Evolutionary conservation across 2,888 invertebrate genomes (phyloP), one percentile per base, ranked within the genome.

Genomic region (Itoplectis maculator): DNA sequence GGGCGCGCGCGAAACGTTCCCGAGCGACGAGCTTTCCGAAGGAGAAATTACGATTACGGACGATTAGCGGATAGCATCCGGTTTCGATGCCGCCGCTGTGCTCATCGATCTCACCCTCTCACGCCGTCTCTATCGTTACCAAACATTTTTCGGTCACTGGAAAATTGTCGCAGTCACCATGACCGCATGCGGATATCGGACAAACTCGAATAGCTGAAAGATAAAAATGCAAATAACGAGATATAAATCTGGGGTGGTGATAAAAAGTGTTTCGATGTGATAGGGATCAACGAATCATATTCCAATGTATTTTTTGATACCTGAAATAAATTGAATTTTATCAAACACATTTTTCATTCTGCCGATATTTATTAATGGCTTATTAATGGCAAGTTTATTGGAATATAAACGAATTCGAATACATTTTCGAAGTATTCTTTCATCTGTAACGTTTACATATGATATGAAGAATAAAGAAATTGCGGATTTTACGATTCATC

Each of bases 11-110:
- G 23, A 54, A 81, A 61, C 45, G 20, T 9, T 42, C 47, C n/a
- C 49, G 42, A 1, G 29, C 29, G 3, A 5, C 42, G 47, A 66
- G 51, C 63, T 47, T 69, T 78, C n/a, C 47, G 63, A 74, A 74
- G 47, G 74, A 47, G 73, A 78, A 81, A 81, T 81, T 69, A 81
- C 63, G 56, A 78, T 65, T 78, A 63, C 63, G 54, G n/a, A 69
- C 73, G 72, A 72, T 73, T 72, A 66, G n/a, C 37, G 35, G 42
- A 18, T 40, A 63, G 23, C 37, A 29, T 40, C 13, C 35, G n/a
- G 18, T 54, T 66, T 42, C 23, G 5, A 6, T 9, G 15, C 18
- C 9, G 18, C 42, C 2, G 37, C 65, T n/a, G 35, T 56, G 65
- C 37, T 4, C 29, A 35, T 35, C 29, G 18, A n/a, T 23, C n/a